Percentiles rank a stretch among this genome's conserved stretches.
These are phyloP conservation scores for Protobothrops mucrosquamatus DNA, from an alignment of 2,113 vertebrate species.

Conservation along the genomic window DNA sequence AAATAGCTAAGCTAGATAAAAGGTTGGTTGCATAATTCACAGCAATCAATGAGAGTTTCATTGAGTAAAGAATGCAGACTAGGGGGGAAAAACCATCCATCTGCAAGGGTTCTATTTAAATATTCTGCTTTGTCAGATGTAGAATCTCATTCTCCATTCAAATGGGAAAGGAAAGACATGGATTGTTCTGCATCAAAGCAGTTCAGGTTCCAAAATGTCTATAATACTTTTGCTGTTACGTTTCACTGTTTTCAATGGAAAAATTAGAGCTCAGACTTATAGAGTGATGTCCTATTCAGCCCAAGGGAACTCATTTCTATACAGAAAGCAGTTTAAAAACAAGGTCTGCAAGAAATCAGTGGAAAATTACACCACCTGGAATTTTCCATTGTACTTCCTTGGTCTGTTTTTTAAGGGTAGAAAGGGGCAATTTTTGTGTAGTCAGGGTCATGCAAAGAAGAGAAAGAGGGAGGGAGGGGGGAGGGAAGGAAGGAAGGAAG, in stretches of 20 bases:
- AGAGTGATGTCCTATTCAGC: neutral
- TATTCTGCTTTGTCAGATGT: neutral
- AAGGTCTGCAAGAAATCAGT: neutral
- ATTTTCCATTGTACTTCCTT: neutral
- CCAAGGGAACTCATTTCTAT: neutral
- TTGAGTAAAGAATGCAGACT: neutral
- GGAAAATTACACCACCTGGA: neutral
- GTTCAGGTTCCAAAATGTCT: neutral
- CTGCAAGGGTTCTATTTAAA: neutral
- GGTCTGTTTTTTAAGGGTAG: neutral
- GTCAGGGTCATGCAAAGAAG: neutral
- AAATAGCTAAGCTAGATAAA: neutral
- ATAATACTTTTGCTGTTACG: neutral
- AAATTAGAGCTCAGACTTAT: neutral
- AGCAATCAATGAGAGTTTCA: neutral
- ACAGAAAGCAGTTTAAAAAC: neutral
- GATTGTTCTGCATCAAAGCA: neutral
- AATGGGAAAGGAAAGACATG: neutral
- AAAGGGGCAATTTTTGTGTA: neutral
- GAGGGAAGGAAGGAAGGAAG: neutral
- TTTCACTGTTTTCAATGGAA: neutral
- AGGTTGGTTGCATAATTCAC: neutral
- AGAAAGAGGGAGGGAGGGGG: no score
- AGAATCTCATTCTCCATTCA: neutral
- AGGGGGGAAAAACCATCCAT: neutral